These are phyloP conservation scores for Mohoua ochrocephala DNA, from an alignment of 2,113 vertebrate species.

Conservation along the genomic window DNA sequence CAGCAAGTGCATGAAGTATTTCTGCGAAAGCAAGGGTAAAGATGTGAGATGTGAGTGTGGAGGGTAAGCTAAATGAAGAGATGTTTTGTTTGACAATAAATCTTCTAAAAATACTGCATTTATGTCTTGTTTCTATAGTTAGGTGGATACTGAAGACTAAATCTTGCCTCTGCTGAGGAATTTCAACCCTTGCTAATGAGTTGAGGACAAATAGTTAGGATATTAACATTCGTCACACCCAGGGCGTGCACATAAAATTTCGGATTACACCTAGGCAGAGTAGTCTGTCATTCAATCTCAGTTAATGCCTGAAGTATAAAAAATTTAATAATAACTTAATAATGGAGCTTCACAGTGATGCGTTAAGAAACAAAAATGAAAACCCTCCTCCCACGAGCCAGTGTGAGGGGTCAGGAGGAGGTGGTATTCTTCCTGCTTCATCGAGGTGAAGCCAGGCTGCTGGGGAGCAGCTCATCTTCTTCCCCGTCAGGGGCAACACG, in stretches of 20 bases:
- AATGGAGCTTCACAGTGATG: background rate
- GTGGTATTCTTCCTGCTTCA: background rate
- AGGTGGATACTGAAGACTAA: background rate
- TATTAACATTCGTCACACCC: background rate
- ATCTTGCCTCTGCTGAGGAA: background rate
- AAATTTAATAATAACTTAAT: background rate
- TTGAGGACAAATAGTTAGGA: background rate
- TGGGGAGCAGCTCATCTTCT: background rate
- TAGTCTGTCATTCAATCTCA: background rate
- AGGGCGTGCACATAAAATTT: background rate
- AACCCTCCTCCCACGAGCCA: background rate
- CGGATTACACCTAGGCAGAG: background rate
- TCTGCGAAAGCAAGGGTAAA: background rate
- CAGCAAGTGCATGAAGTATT: background rate
- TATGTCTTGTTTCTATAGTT: background rate
- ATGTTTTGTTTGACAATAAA: background rate
- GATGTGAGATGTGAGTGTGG: rapidly evolving
- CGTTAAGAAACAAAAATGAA: background rate
- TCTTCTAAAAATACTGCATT: background rate
- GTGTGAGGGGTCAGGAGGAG: background rate
- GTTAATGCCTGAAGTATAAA: background rate
- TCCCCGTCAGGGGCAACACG: background rate
- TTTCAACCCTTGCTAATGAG: background rate
- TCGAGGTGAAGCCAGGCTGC: background rate
- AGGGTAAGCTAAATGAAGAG: background rate